These are phyloP conservation scores for Scelioninae gen. 1 DNA, from an alignment of 2,888 invertebrate genomes.

Conservation along the genomic window DNA sequence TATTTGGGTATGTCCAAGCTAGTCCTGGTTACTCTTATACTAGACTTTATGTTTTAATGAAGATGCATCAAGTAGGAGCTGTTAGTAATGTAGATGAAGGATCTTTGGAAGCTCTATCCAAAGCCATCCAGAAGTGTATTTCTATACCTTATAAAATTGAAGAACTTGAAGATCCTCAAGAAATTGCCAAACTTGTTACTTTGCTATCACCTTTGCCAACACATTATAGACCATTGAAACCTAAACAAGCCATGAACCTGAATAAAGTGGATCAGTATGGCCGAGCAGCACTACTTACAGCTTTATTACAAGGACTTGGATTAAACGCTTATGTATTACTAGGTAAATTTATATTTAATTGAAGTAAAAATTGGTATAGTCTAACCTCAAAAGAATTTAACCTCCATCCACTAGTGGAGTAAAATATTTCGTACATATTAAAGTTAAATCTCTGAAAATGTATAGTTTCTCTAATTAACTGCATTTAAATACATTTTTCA, in stretches of 20 bases:
- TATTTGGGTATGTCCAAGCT: slow-evolving; percentile 82
- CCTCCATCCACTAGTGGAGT: no score
- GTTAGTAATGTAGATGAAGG: slow-evolving; percentile 73
- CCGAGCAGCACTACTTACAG: slow-evolving; percentile 80
- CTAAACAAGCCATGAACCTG: slow-evolving; percentile 80
- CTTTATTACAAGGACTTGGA: slow-evolving; percentile 78
- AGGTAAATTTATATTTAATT: slow-evolving; percentile 70
- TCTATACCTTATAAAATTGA: slow-evolving; percentile 78
- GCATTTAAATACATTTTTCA: slow-evolving; percentile 48
- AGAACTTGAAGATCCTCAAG: slow-evolving; percentile 77
- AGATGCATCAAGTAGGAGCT: slow-evolving; percentile 78
- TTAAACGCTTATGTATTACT: slow-evolving; percentile 79
- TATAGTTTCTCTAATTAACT: no score
- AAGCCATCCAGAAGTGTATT: slow-evolving; percentile 81
- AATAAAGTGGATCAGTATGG: slow-evolving; percentile 82
- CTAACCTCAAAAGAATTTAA: no score
- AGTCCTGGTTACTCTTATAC: slow-evolving; percentile 80
- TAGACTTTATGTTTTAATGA: slow-evolving; percentile 81
- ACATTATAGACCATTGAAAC: slow-evolving; percentile 80
- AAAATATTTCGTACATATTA: not conserved
- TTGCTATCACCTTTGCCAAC: slow-evolving; percentile 78
- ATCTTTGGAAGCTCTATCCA: slow-evolving; percentile 76
- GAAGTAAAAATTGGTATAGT: no score
- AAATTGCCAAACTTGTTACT: slow-evolving; percentile 79
- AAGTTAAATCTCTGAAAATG: not conserved